These are phyloP conservation scores for Achatina immaculata DNA, from an alignment of 1,140 invertebrate genomes.

Conservation along the genomic window DNA sequence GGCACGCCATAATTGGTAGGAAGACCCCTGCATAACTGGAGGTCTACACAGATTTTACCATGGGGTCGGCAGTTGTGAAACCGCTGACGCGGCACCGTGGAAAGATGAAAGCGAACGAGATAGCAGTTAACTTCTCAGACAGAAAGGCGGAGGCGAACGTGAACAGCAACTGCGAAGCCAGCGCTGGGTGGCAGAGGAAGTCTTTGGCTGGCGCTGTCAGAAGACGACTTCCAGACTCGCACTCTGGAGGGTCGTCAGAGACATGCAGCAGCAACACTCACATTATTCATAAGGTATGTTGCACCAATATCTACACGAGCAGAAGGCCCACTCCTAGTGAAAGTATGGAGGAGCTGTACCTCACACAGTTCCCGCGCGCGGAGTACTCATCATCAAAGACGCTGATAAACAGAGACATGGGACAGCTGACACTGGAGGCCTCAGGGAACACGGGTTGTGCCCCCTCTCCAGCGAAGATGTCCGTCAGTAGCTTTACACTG, in stretches of 20 bases:
- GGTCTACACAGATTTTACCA: constrained; percentile 1
- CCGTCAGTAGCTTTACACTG: too few relatives aligned
- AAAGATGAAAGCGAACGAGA: neutral
- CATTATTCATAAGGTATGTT: too few relatives aligned
- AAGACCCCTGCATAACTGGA: constrained; percentile 21
- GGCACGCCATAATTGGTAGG: neutral
- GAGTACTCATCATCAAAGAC: neutral
- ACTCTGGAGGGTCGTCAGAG: neutral
- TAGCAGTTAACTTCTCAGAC: neutral
- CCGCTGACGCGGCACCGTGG: constrained; percentile 23
- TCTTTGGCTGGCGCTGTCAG: neutral
- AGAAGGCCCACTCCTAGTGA: neutral
- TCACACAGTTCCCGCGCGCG: neutral
- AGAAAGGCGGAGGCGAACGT: constrained; percentile 15
- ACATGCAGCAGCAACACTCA: neutral
- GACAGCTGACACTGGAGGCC: neutral
- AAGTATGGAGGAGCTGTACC: neutral
- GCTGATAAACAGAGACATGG: neutral
- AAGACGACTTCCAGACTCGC: neutral
- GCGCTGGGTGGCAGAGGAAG: neutral
- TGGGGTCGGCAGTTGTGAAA: constrained; percentile 34
- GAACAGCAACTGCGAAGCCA: neutral
- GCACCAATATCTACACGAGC: too few relatives aligned
- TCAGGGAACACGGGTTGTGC: neutral
- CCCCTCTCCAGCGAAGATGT: too few relatives aligned